Conservation (phyloP, 2,888 invertebrate species). For the Galeruca laticollis region DNA sequence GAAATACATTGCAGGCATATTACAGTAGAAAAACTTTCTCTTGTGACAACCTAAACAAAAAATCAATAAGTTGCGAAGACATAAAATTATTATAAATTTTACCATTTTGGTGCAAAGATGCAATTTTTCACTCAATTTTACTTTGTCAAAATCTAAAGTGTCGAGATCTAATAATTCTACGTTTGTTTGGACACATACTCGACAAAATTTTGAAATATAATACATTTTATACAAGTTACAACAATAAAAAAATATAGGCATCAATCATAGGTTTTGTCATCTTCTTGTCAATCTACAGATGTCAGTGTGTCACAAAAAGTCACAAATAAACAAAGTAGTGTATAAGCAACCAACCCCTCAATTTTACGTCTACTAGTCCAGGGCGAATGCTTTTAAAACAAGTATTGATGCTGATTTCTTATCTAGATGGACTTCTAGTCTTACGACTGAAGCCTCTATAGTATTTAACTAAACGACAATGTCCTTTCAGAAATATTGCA, state of each 20-base stretch:
- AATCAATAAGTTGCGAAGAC: conserved; percentile 62
- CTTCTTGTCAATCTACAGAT: conserved; percentile 46
- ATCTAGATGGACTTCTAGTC: too few relatives aligned
- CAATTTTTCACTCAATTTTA: conserved; percentile 64
- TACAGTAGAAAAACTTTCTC: conserved; percentile 61
- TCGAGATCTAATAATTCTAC: conserved; percentile 61
- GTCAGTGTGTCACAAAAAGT: conserved; percentile 60
- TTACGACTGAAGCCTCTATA: too few relatives aligned
- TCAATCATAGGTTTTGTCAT: conserved; percentile 66
- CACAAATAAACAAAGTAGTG: conserved; percentile 34
- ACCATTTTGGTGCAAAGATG: conserved; percentile 64
- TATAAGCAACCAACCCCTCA: neutral
- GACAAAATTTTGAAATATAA: conserved; percentile 64
- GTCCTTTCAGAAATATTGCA: too few relatives aligned
- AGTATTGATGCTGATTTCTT: too few relatives aligned
- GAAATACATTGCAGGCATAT: conserved; percentile 63
- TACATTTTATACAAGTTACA: conserved; percentile 59
- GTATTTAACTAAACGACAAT: too few relatives aligned
- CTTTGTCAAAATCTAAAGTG: conserved; percentile 60
- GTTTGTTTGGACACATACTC: conserved; percentile 63
- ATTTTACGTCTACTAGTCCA: neutral
- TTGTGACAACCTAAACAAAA: conserved; percentile 62
- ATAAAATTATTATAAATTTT: conserved; percentile 47
- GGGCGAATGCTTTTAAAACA: neutral
- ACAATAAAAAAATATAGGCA: conserved; percentile 54